Evolutionary conservation across 2,797 vertebrate species (phyloP), one percentile per base, ranked within the genome.

Genomic region (Sparidentex hasta): DNA sequence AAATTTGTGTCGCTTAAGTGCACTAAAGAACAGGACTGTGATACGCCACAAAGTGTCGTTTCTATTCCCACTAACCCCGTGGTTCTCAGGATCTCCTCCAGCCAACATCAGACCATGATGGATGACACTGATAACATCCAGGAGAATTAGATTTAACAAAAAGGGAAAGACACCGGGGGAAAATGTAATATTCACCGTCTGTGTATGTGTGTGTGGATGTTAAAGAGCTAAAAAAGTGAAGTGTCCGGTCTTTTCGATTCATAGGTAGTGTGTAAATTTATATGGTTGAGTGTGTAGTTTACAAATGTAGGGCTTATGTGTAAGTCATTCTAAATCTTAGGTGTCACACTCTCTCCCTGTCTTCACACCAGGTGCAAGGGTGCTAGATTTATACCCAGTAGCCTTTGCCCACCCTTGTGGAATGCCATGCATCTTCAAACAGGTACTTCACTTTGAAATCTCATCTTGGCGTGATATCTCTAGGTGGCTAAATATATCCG

Each of bases 361-460:
- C 90, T 91, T 92, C 88, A 91, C 91, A 89, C 92, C 94, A 94
- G 94, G 91, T 94, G 93, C 92, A 90, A 84, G 86, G 78, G 83
- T 78, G 82, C 84, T 85, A 93, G 93, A 95, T 95, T 94, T 95
- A 94, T 92, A 83, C 88, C 84, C 83, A 71, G 86, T 86, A 91
- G 91, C 88, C 88, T 81, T 88, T 92, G 85, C 87, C 92, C 89
- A 90, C 91, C 91, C 92, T 89, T 90, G 83, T 94, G 93, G 92
- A 94, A 95, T 95, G 93, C 90, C 87, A 92, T 93, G 94, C 93
- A 93, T 95, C 92, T 94, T 94, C 92, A 94, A 95, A 94, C 93
- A 95, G 93, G 95, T 95, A 95, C 93, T 90, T 88, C 90, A 92
- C 93, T 93, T 94, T 94, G 94, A 95, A 94, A 94, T 94, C 89